Conservation (phyloP, 2,888 invertebrate species). For the Syrista parreyssii region DNA sequence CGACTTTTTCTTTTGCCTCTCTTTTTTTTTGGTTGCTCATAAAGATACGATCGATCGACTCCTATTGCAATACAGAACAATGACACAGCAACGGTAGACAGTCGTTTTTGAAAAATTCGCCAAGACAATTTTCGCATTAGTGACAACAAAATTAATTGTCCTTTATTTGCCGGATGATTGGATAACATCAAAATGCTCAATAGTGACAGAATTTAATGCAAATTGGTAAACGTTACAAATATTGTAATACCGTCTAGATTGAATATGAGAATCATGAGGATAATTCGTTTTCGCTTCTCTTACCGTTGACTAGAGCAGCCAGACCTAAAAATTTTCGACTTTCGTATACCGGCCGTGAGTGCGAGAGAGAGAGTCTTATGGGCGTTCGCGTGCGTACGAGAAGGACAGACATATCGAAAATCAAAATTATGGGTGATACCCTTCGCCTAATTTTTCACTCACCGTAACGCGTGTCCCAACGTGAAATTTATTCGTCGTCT, state of each 20-base stretch:
- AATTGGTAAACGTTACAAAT: too few species aligned
- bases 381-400: neutral
- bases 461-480: too few species aligned
- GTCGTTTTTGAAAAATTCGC: neutral
- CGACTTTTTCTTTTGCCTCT: neutral
- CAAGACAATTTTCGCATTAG: neutral
- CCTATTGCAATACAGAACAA: neutral
- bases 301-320: neutral
- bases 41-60: neutral
- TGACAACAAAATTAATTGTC: neutral
- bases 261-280: neutral
- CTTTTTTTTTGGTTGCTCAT: neutral
- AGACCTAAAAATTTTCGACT: neutral
- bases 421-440: neutral
- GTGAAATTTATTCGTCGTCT: neutral
- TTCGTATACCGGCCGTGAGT: neutral
- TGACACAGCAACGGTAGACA: neutral
- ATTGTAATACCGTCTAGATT: neutral
- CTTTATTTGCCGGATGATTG: too few species aligned
- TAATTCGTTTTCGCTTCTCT: neutral
- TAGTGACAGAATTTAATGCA: too few species aligned
- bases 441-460: too few species aligned
- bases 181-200: too few species aligned
- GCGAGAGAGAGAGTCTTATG: neutral
- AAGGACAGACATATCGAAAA: neutral